Percentiles rank a stretch among this genome's conserved stretches.
Conservation (phyloP, 2,797 vertebrate genomes). For the Channa striata region DNA sequence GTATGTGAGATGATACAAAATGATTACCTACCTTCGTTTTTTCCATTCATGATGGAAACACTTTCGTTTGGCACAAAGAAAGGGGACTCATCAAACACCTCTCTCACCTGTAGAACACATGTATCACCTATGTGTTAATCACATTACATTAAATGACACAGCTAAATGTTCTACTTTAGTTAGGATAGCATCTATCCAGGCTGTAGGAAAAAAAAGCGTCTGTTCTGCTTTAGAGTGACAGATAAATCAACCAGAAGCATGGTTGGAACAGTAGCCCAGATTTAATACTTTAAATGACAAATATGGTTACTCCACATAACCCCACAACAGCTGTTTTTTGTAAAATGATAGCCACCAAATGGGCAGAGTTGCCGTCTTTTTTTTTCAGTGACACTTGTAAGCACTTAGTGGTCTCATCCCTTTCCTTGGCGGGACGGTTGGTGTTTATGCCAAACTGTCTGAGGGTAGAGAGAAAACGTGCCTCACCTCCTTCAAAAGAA, state of each 20-base stretch:
- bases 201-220: slow-evolving; percentile 47
- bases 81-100: slow-evolving; percentile 93
- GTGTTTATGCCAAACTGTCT: slow-evolving; percentile 79
- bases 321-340: slow-evolving; percentile 86
- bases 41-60: slow-evolving; percentile 95
- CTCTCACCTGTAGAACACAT: slow-evolving; percentile 85
- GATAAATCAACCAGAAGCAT: slow-evolving; percentile 74
- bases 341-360: slow-evolving; percentile 77
- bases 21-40: slow-evolving; percentile 89
- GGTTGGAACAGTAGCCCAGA: slow-evolving; percentile 78
- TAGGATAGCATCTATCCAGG: slow-evolving; percentile 32
- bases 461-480: slow-evolving; percentile 66
- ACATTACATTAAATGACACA: background rate
- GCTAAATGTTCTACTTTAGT: background rate
- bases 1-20: slow-evolving; percentile 35
- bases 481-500: slow-evolving; percentile 91
- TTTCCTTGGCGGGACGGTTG: slow-evolving; percentile 68
- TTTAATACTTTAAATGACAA: slow-evolving; percentile 84
- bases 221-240: slow-evolving; percentile 69
- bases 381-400: slow-evolving; percentile 80
- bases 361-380: slow-evolving; percentile 74
- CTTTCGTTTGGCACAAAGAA: slow-evolving; percentile 94
- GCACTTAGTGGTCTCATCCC: slow-evolving; percentile 83
- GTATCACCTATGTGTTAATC: background rate
- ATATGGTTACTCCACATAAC: slow-evolving; percentile 82